Conservation (phyloP, 2,888 invertebrate species). For the Physocephala rufipes region DNA sequence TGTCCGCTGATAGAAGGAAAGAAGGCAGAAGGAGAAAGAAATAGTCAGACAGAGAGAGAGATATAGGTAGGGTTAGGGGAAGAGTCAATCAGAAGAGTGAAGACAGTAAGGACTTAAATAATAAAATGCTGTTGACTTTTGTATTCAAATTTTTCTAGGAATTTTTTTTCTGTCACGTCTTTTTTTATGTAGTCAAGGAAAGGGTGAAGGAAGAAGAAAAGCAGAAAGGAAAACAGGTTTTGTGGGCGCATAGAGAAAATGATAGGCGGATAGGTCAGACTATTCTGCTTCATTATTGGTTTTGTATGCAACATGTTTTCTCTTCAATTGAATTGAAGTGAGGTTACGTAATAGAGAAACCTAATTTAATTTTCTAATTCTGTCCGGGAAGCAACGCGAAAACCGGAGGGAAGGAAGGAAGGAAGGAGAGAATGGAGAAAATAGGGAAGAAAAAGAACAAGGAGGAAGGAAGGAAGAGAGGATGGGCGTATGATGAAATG, state of each 20-base stretch:
- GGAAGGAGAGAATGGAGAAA: background rate
- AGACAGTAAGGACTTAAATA: constrained; percentile 11
- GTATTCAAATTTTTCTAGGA: constrained; percentile 23
- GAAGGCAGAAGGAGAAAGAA: background rate
- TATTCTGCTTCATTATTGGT: constrained; percentile 23
- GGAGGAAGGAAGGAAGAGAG: background rate
- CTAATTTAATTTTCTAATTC: constrained; percentile 33
- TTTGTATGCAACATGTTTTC: constrained; percentile 36
- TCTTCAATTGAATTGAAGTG: constrained; percentile 33
- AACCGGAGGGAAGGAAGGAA: background rate
- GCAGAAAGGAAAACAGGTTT: background rate
- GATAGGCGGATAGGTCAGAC: background rate
- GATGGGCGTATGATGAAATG: background rate
- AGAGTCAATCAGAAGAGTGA: no score
- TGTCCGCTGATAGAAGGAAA: no score
- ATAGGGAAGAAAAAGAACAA: background rate
- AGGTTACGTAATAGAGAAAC: constrained; percentile 23
- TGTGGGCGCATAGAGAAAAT: background rate
- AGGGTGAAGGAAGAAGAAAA: background rate
- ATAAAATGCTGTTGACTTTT: constrained; percentile 29
- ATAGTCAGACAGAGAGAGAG: background rate
- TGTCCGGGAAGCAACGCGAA: background rate
- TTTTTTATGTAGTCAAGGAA: constrained; percentile 3
- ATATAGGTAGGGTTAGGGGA: no score
- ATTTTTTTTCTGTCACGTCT: background rate